Evolutionary conservation across 2,888 invertebrate species (phyloP).

Genomic region (Anoncus sp.): DNA sequence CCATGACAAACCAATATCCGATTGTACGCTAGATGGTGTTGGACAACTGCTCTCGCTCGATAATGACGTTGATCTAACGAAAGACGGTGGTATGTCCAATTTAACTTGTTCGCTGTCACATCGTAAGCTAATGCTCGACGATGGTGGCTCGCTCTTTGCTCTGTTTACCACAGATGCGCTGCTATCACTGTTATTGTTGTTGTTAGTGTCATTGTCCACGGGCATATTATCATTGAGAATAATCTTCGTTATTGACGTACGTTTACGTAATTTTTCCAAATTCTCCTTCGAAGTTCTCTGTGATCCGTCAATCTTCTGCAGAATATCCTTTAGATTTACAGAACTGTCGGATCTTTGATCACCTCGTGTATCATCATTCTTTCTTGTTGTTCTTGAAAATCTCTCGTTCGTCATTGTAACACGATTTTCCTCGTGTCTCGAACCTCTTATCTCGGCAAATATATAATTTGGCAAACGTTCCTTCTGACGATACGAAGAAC

Average conservation of each 20-base stretch:
- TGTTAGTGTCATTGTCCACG: constrained; percentile 64
- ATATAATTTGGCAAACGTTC: constrained; percentile 69
- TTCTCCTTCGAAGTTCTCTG: constrained; percentile 77
- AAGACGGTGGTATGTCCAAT: constrained; percentile 70
- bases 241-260: constrained; percentile 79
- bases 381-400: constrained; percentile 33
- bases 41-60: constrained; percentile 79
- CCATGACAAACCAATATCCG: constrained; percentile 78
- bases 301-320: constrained; percentile 75
- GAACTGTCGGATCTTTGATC: constrained; percentile 67
- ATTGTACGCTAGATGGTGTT: constrained; percentile 77
- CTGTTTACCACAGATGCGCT: constrained; percentile 47
- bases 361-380: constrained; percentile 38
- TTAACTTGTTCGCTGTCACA: constrained; percentile 65
- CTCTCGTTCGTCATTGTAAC: constrained; percentile 12
- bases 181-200: constrained; percentile 67
- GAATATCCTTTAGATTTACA: constrained; percentile 79
- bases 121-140: constrained; percentile 7
- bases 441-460: constrained; percentile 56
- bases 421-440: constrained; percentile 20
- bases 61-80: constrained; percentile 75
- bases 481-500: constrained; percentile 54
- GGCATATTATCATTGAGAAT: constrained; percentile 76
- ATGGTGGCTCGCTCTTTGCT: constrained; percentile 68
- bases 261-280: constrained; percentile 78